A percentile compares a stretch with the other conserved stretches of the same genome.
These are phyloP conservation scores for Epirrhoe alternata DNA, from an alignment of 2,888 invertebrate species.

Conservation along the genomic window DNA sequence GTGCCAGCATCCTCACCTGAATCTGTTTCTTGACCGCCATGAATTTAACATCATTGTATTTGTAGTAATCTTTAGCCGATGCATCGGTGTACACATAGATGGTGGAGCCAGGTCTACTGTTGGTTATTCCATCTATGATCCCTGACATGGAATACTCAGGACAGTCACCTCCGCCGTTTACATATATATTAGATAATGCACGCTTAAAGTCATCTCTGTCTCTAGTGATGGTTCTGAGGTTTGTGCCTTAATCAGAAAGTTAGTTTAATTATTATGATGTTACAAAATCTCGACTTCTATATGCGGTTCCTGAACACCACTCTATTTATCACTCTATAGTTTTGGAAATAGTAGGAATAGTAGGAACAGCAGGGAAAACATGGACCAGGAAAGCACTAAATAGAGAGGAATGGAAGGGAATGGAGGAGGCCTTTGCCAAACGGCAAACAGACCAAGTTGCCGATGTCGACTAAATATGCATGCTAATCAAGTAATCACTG, in stretches of 20 bases:
- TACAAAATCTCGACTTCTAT: no score
- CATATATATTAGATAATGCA: constrained; percentile 44
- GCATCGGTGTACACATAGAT: constrained; percentile 74
- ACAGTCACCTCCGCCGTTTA: constrained; percentile 58
- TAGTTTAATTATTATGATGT: not conserved
- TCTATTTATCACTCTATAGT: no score
- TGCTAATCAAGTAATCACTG: no score
- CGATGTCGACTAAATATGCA: no score
- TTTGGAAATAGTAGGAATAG: no score
- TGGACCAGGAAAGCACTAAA: no score
- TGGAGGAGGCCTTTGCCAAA: no score
- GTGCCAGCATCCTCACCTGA: constrained; percentile 50
- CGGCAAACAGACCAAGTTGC: no score
- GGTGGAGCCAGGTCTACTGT: constrained; percentile 59
- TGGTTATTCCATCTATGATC: constrained; percentile 56
- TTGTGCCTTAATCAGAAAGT: constrained; percentile 45
- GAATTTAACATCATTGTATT: constrained; percentile 52
- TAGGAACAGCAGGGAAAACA: no score
- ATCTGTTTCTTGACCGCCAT: constrained; percentile 56
- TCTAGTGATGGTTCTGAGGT: constrained; percentile 49
- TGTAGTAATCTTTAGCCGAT: constrained; percentile 55
- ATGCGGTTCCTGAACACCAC: no score
- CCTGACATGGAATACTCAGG: constrained; percentile 66
- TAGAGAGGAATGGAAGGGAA: no score
- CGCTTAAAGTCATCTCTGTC: constrained; percentile 52